Conservation (phyloP, 1,140 invertebrate species). For the Dendroctonus valens region DNA sequence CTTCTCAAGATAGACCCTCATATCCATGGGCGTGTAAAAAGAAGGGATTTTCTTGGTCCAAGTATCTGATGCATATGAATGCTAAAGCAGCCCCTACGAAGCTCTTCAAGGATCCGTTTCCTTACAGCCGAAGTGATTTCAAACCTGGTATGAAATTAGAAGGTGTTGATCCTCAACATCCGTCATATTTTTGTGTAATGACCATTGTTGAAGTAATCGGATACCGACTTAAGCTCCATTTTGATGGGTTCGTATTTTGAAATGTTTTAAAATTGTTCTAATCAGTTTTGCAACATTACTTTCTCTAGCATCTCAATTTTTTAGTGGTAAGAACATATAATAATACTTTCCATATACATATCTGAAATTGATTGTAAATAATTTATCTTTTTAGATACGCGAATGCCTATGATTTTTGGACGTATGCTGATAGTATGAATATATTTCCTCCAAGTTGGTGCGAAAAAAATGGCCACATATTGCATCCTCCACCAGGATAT, state of each 20-base stretch:
- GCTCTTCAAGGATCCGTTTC: conserved; percentile 77
- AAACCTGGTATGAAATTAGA: conserved; percentile 89
- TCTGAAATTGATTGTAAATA: background rate
- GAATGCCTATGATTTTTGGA: conserved; percentile 91
- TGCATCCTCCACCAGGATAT: conserved; percentile 75
- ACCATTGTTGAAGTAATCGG: conserved; percentile 81
- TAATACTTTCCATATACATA: background rate
- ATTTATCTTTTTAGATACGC: conserved; percentile 52
- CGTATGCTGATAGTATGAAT: conserved; percentile 84
- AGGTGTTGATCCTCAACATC: conserved; percentile 90
- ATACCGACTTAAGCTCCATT: conserved; percentile 82
- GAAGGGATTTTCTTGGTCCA: conserved; percentile 72
- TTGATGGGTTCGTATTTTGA: conserved; percentile 72
- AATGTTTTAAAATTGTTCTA: background rate
- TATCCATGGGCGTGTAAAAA: conserved; percentile 69
- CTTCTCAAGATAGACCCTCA: conserved; percentile 39
- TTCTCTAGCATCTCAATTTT: too few species aligned
- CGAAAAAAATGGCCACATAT: conserved; percentile 70
- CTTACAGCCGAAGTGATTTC: conserved; percentile 69
- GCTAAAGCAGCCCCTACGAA: conserved; percentile 72
- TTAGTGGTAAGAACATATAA: too few species aligned
- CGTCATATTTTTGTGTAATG: conserved; percentile 84
- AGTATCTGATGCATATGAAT: conserved; percentile 69
- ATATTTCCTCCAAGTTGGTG: conserved; percentile 95
- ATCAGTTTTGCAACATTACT: background rate